Conservation (phyloP, 2,797 vertebrate genomes). For the Rhabdomys pumilio region DNA sequence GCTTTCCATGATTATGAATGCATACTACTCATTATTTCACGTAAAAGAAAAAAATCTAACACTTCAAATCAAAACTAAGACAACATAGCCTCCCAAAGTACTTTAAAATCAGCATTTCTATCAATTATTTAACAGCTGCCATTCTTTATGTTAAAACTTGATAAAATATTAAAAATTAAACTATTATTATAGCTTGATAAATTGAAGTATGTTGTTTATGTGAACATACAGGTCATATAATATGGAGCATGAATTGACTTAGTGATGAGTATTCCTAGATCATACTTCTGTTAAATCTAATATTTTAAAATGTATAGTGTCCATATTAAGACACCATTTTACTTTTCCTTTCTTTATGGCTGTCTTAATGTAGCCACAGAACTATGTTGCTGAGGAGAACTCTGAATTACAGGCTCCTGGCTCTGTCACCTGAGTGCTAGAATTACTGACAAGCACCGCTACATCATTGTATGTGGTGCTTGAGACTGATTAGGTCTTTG, state of each 20-base stretch:
- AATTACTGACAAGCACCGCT: neutral
- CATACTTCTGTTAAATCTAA: conserved; percentile 28
- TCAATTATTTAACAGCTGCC: neutral
- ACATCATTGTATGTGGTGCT: neutral
- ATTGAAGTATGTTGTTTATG: neutral
- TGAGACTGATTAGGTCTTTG: neutral
- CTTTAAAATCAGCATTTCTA: conserved; percentile 38
- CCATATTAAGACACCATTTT: conserved; percentile 11
- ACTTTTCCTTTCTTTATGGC: neutral
- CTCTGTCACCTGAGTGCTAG: neutral
- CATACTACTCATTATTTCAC: neutral
- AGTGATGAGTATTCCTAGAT: neutral
- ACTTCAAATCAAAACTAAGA: neutral
- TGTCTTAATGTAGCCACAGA: neutral
- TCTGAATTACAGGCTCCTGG: neutral
- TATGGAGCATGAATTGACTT: neutral
- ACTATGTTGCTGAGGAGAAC: neutral
- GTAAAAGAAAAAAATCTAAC: neutral
- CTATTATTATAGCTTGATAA: neutral
- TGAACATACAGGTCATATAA: neutral
- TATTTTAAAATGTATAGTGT: neutral
- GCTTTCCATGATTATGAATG: neutral
- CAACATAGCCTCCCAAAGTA: neutral
- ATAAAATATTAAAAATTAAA: conserved; percentile 38
- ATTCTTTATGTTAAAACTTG: neutral